phyloP scores from a whole-genome alignment of 1,140 invertebrate genomes.

The Macrobrachium rosenbergii region DNA sequence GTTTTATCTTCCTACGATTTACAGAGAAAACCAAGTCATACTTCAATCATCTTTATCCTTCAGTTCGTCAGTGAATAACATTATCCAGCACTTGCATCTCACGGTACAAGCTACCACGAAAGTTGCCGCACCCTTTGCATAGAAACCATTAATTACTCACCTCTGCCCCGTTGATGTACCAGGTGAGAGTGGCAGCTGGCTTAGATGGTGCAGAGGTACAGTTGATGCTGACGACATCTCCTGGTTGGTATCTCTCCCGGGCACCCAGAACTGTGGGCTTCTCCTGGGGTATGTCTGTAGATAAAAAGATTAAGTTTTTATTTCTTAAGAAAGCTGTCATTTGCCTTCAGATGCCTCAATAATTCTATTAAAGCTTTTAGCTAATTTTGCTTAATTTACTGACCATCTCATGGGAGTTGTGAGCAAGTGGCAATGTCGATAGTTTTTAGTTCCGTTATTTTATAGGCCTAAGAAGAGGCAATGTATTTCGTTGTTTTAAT shows the following conservation, averaged over 20 bases:
- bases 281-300: slow-evolving; percentile 82
- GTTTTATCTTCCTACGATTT: background rate
- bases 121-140: background rate
- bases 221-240: slow-evolving; percentile 81
- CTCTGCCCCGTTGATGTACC: slow-evolving; percentile 70
- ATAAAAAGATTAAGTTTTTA: slow-evolving; percentile 32
- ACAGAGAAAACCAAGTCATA: background rate
- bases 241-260: slow-evolving; percentile 81
- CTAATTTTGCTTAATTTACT: no score
- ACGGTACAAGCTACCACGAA: no score
- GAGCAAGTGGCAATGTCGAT: no score
- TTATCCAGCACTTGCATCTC: no score
- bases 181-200: slow-evolving; percentile 71
- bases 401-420: no score
- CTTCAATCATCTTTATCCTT: no score
- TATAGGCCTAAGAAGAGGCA: no score
- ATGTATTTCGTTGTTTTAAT: no score
- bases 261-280: slow-evolving; percentile 86
- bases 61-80: no score
- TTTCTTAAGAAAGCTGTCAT: background rate
- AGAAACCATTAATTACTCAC: slow-evolving; percentile 33
- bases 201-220: slow-evolving; percentile 79
- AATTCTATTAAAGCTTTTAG: no score
- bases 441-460: no score
- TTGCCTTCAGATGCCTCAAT: no score